Percentiles rank a stretch among this genome's conserved stretches.
phyloP scores from a whole-genome alignment of 30 jellyfish, hydroid and myxozoan genomes.

The Mastigias papua region DNA sequence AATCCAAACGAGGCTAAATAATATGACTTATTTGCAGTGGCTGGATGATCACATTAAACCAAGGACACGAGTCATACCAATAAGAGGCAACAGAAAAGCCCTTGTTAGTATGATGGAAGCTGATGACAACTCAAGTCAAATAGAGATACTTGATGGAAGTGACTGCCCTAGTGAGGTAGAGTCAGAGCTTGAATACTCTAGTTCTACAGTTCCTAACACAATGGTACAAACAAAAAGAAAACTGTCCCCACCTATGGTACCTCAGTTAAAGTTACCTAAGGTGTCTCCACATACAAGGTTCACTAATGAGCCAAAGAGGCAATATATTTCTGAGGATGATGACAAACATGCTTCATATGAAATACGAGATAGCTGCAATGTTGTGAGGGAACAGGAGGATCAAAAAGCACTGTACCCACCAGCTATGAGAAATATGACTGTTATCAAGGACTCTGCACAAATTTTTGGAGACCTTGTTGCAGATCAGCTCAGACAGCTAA shows the following conservation, averaged over 20 bases:
- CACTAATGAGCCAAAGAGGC: constrained; percentile 9
- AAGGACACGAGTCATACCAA: constrained; percentile 13
- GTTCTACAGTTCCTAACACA: constrained; percentile 34
- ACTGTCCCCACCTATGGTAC: constrained; percentile 15
- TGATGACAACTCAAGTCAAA: neutral
- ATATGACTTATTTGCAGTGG: constrained; percentile 23
- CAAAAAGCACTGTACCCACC: neutral
- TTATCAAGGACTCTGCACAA: constrained; percentile 39
- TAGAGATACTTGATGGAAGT: constrained; percentile 26
- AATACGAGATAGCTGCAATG: neutral
- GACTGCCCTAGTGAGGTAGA: constrained; percentile 27
- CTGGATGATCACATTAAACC: constrained; percentile 47
- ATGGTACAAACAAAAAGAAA: constrained; percentile 41
- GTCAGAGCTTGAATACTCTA: constrained; percentile 3
- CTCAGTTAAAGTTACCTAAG: neutral
- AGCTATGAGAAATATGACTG: constrained; percentile 11
- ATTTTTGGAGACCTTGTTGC: constrained; percentile 60
- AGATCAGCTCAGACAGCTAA: constrained; percentile 48
- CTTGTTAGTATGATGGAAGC: neutral
- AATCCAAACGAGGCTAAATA: constrained; percentile 16
- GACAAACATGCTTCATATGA: constrained; percentile 3
- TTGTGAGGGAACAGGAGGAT: neutral
- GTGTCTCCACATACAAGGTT: neutral
- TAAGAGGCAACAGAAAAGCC: constrained; percentile 11
- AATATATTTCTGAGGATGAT: neutral